Evolutionary conservation across 2,888 invertebrate genomes (phyloP), one percentile per base, ranked within the genome.

Genomic region (Apotomis betuletana): DNA sequence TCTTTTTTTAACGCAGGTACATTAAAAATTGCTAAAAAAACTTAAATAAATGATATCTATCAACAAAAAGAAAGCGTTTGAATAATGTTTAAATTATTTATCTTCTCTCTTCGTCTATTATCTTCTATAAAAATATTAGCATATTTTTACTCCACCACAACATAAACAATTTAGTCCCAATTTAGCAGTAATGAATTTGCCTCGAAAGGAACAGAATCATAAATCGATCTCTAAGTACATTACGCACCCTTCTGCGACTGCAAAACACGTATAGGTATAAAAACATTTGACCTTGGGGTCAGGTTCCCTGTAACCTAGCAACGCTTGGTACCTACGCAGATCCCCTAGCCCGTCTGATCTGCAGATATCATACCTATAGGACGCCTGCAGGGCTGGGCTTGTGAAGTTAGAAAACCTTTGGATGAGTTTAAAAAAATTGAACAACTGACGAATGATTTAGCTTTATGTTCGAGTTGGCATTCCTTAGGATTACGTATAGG

Each of bases 271-370:
- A 87, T 81, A 80, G 85, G 81, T 89, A 88, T 89, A 88, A 85
- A 62, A 85, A 84, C 83, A 83, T 86, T 82, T 92, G 92, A 92
- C 92, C 92, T 92, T 92, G 92, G 90, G 87, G 86, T 83, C 83
- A 81, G 83, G 87, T 83, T 85, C 87, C 87, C 85, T 85, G 91
- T 91, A 90, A 87, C 92, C 89, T 90, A 90, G 91, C 92, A 91
- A 92, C 92, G 88, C 81, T 77, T 82, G 83, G 80, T 82, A 84
- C 83, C 82, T 84, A 83, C 87, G 83, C 86, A 86, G 89, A 84
- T 86, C 91, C 92, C 92, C 91, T 87, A 86, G 85, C 83, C 80
- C 74, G 82, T 78, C 87, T 88, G 89, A 90, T 89, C 90, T 89
- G 81, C 82, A 87, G 85, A 88, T 89, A 87, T 86, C 86, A 90